phyloP scores from a whole-genome alignment of 2,113 vertebrate genomes.

The Gymnocephalus cernua region DNA sequence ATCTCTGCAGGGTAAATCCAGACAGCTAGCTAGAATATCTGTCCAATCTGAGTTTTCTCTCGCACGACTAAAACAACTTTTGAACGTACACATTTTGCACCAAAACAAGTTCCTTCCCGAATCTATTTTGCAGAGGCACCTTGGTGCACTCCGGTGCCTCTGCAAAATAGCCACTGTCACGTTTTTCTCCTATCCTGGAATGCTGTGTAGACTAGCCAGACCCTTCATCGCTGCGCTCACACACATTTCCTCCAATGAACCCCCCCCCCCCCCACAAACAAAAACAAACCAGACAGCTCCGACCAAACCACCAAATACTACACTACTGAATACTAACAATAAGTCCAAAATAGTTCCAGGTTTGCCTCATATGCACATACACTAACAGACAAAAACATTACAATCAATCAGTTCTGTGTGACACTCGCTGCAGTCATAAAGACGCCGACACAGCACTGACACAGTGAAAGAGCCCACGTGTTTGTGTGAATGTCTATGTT shows the following conservation, averaged over 20 bases:
- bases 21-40: too few relatives aligned
- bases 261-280: too few relatives aligned
- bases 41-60: too few relatives aligned
- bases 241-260: background rate
- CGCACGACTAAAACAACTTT: too few relatives aligned
- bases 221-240: background rate
- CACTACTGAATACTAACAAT: background rate
- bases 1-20: too few relatives aligned
- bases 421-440: background rate
- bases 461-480: constrained; percentile 19
- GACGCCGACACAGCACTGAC: constrained; percentile 16
- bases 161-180: too few relatives aligned
- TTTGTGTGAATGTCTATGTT: constrained; percentile 12
- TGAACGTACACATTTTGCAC: too few relatives aligned
- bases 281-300: background rate
- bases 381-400: background rate
- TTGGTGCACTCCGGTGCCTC: too few relatives aligned
- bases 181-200: too few relatives aligned
- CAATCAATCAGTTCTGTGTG: background rate
- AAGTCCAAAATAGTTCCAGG: background rate
- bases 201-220: too few relatives aligned
- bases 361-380: background rate
- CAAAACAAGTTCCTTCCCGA: too few relatives aligned
- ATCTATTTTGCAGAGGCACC: too few relatives aligned
- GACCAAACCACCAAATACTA: background rate